phyloP scores from a whole-genome alignment of 2,888 invertebrate genomes.

The Criorhina ranunculi region DNA sequence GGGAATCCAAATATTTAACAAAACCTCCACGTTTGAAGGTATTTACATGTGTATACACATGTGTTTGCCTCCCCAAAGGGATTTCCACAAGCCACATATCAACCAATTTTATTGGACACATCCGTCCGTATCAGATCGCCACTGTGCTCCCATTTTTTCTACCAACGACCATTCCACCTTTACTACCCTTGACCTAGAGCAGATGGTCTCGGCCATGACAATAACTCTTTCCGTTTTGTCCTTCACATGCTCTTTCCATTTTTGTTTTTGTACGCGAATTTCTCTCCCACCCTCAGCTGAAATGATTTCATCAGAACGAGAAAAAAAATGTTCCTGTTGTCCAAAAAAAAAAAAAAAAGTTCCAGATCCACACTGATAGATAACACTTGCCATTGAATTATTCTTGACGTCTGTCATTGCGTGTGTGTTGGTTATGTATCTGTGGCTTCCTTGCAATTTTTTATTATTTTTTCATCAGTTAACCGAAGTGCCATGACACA shows the following conservation, averaged over 20 bases:
- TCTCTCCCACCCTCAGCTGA: slow-evolving; percentile 14
- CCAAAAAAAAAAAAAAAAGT: slow-evolving; percentile 12
- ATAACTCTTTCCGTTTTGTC: slow-evolving; percentile 40
- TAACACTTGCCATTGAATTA: slow-evolving; percentile 41
- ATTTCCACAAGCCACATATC: background rate
- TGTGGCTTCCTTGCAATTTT: slow-evolving; percentile 33
- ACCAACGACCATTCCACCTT: slow-evolving; percentile 33
- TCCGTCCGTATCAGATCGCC: background rate
- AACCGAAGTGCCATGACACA: slow-evolving; percentile 25
- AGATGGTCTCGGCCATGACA: slow-evolving; percentile 46
- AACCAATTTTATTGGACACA: slow-evolving; percentile 9
- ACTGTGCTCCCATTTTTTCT: slow-evolving; percentile 22
- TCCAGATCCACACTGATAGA: slow-evolving; percentile 41
- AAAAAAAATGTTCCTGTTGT: slow-evolving; percentile 22
- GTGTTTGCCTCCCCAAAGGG: slow-evolving; percentile 9
- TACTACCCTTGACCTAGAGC: slow-evolving; percentile 60
- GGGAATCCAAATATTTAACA: background rate
- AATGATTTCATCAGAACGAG: slow-evolving; percentile 32
- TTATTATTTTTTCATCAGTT: background rate
- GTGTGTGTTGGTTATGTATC: slow-evolving; percentile 2
- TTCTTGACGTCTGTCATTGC: slow-evolving; percentile 22
- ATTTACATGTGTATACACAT: background rate
- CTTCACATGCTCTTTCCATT: slow-evolving; percentile 5
- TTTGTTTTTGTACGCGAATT: slow-evolving; percentile 1
- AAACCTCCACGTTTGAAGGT: background rate